Evolutionary conservation across 2,888 invertebrate species (phyloP), one percentile per base, ranked within the genome.

Genomic region (Drosophila buzzatii): DNA sequence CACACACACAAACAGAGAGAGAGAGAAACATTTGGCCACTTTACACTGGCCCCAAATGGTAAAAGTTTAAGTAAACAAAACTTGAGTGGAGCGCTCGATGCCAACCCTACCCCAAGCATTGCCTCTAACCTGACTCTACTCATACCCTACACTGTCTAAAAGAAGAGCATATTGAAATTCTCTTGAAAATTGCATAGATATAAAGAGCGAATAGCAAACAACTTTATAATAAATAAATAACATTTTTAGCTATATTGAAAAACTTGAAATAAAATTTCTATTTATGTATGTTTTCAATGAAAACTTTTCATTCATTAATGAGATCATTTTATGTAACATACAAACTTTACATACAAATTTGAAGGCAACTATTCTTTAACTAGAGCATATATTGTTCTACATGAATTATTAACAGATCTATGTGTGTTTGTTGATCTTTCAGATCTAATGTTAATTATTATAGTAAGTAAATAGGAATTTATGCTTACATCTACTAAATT

Each of bases 31-130:
- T 56, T 62, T 70, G 65, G 66, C 77, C 89, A 89, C 85, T 89
- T 85, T 85, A 89, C 85, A 79, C 85, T 86, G 73, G 76, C 79
- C 81, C 84, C 83, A 84, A 85, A 78, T 88, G 89, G 85, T 82
- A 87, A 89, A 86, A 86, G 89, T 86, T 86, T 82, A 86, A 89
- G 85, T 82, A 86, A 86, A 86, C 82, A 86, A 70, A 77, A 75
- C 74, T 80, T 79, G 89, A 86, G 85, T 87, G 85, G 73, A 73
- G 69, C 70, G 70, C 72, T 76, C 72, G 52, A 68, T 70, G 47
- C 37, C 45, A 47, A 47, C 37, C 18, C 37, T 16, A 49, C 59
- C 37, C 59, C 37, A 47, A 31, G 39, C 47, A 23, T 18, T 61
- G 71, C 60, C 12, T 35, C 23, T 33, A 8, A 12, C 10, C 27